Evolutionary conservation across 2,113 vertebrate genomes (phyloP), one percentile per base, ranked within the genome.

Genomic region (Gambusia holbrooki): DNA sequence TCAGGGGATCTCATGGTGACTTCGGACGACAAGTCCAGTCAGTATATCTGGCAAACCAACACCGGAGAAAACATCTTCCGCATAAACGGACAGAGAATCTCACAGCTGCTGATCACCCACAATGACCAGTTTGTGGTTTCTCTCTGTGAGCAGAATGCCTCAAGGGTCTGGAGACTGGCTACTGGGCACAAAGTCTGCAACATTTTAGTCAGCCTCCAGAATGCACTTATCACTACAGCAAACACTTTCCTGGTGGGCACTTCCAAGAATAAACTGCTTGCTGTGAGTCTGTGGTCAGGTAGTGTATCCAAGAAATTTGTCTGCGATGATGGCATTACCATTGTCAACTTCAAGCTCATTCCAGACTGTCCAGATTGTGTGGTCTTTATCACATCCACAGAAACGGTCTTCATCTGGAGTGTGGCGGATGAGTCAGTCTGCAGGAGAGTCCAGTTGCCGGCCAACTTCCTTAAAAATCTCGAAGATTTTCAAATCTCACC

Each of bases 51-150:
- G 98, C 97, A 97, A 84, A 99, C 98, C 0, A 91, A 67, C 76
- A 97, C 95, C 0, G 98, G 98, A 0, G 98, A 99, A 88, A 99
- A 99, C 85, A 96, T 99, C 72, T 98, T 99, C 71, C 96, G 98
- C 37, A 99, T 99, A 72, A 99, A 96, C 0, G 98, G 98, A 61
- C 98, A 99, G 88, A 96, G 90, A 78, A 99, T 99, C 89, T 97
- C 96, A 27, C 96, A 99, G 92, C 94, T 99, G 81, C 93, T 99
- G 65, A 97, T 99, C 40, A 99, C 98, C 40, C 98, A 99, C 88
- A 99, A 99, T 0, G 98, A 99, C 84, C 98, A 99, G 81, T 99
- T 99, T 93, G 97, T 99, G 68, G 98, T 99, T 76, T 99, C 98
- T 1, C 97, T 99, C 14, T 99, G 98, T 0, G 97, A 99, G 89